These are phyloP conservation scores for Galaxea fascicularis DNA, from an alignment of 92 coral and sea anemone species.

Conservation along the genomic window DNA sequence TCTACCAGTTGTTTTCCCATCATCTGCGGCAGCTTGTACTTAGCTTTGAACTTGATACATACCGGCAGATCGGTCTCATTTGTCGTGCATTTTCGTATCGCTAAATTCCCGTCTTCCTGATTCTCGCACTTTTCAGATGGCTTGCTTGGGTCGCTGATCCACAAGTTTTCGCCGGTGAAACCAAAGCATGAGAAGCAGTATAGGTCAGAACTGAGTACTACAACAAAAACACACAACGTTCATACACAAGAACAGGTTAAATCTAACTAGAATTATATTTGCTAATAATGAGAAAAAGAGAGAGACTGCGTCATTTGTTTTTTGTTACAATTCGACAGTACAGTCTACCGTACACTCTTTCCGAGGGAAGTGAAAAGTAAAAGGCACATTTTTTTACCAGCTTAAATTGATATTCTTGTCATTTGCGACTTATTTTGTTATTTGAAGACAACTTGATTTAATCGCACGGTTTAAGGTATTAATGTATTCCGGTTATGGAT, in stretches of 20 bases:
- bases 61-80: neutral
- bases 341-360: too few relatives aligned
- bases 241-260: neutral
- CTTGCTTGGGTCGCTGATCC: neutral
- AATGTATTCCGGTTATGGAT: too few relatives aligned
- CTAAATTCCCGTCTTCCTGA: neutral
- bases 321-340: too few relatives aligned
- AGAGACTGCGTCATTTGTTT: too few relatives aligned
- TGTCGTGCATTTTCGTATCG: slow-evolving; percentile 15
- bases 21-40: slow-evolving; percentile 9
- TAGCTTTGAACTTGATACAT: slow-evolving; percentile 2
- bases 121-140: neutral
- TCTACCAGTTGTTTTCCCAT: neutral
- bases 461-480: too few relatives aligned
- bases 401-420: too few relatives aligned
- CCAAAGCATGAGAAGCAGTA: slow-evolving; percentile 33
- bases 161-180: neutral
- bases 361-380: too few relatives aligned
- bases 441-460: too few relatives aligned
- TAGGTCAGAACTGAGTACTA: slow-evolving; percentile 1
- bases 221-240: slow-evolving; percentile 5
- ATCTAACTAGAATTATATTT: too few relatives aligned
- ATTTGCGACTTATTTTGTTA: too few relatives aligned
- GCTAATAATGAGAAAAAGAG: too few relatives aligned
- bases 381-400: too few relatives aligned